A percentile compares a stretch with the other conserved stretches of the same genome.
These are phyloP conservation scores for Caenorhabditis sp. DNA, from an alignment of 2,888 invertebrate genomes.

Conservation along the genomic window DNA sequence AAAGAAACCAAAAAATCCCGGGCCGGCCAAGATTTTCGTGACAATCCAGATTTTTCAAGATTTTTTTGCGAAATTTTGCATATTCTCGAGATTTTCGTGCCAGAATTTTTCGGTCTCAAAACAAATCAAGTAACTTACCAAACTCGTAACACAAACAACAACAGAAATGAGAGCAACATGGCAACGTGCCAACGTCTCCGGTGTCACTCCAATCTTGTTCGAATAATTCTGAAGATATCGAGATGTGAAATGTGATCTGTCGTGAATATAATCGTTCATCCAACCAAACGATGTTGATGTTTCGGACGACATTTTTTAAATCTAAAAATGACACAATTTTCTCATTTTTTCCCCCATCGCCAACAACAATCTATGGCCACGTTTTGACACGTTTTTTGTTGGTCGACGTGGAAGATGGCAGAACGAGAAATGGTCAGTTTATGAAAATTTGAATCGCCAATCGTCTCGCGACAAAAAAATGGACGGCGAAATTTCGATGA, in stretches of 20 bases:
- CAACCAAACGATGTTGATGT: constrained; percentile 10
- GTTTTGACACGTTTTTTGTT: too few species aligned
- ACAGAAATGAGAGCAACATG: not conserved
- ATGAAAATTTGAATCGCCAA: too few species aligned
- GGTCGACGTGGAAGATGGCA: too few species aligned
- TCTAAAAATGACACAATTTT: not conserved
- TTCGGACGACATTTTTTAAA: too few species aligned
- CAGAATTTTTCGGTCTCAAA: too few species aligned
- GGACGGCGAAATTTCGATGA: not conserved
- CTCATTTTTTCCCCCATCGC: too few species aligned
- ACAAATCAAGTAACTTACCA: not conserved
- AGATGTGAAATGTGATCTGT: constrained; percentile 32
- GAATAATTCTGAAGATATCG: constrained; percentile 16
- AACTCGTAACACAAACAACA: not conserved
- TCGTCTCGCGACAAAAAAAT: not conserved
- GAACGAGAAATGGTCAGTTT: too few species aligned
- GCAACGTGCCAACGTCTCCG: not conserved
- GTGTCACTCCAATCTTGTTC: constrained; percentile 11
- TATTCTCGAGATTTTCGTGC: not conserved
- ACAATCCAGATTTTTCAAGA: not conserved
- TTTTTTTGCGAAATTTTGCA: not conserved
- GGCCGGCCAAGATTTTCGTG: too few species aligned
- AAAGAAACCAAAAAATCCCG: too few species aligned
- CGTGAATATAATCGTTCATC: constrained; percentile 25
- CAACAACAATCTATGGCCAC: too few species aligned